Evolutionary conservation across 2,888 invertebrate species (phyloP), one percentile per base, ranked within the genome.

Genomic region (Oxytorus armatus): DNA sequence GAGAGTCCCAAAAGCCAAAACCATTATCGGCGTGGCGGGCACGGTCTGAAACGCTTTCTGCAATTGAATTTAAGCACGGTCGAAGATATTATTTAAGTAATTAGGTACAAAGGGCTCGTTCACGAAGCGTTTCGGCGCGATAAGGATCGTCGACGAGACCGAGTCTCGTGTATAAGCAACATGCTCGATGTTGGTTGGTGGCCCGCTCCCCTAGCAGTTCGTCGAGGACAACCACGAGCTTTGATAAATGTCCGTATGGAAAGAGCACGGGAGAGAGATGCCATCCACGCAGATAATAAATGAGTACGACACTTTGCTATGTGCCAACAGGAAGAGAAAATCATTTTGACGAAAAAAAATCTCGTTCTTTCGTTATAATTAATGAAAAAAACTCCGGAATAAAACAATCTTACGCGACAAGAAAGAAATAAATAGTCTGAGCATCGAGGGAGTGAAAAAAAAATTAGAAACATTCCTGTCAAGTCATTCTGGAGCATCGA

Each of bases 81-180:
- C 88, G 87, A 89, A 91, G 91, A 91, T 91, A 91, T 91, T 90
- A 91, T 91, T 91, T 88, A 90, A 90, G 90, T 91, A 91, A 91
- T 91, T 91, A 90, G 87, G 85, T 88, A 90, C 90, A 90, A 88
- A 89, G 90, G 89, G 88, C 85, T 89, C 89, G 88, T 90, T 91
- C 88, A 89, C 86, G 86, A 81, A 85, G 86, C 84, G 85, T 85
- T 86, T 86, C 77, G 65, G 10, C 36, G 86, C 86, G 89, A 89
- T 88, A 84, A 73, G 76, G 77, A 85, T 84, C 84, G 77, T 72
- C 61, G 77, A 63, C 55, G 23, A 23, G 47, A 21, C 47, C 47
- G 59, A 25, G 18, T 69, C 59, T 47, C 14, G 8, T 44, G 14
- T 16, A 16, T 8, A 47, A 16, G 42, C 36, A 61, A 69, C 29